Evolutionary conservation across 2,888 invertebrate genomes (phyloP).

Genomic region (Dyspetes luteomarginatus): DNA sequence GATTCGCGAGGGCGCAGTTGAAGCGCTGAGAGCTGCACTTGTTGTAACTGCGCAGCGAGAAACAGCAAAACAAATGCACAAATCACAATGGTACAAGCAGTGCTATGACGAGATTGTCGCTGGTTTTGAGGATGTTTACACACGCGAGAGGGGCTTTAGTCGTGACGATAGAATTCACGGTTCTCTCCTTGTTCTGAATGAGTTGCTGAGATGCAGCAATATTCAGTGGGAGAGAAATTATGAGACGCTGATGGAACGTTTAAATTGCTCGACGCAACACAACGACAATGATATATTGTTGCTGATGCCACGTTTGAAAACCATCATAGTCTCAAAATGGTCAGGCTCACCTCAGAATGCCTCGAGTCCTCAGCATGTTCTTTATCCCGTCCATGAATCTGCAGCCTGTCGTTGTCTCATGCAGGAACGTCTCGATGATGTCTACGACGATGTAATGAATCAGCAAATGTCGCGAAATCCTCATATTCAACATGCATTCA

Average conservation of each 20-base stretch:
- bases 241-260: slow-evolving; percentile 88
- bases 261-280: slow-evolving; percentile 81
- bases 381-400: slow-evolving; percentile 90
- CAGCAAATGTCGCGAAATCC: slow-evolving; percentile 90
- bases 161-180: slow-evolving; percentile 97
- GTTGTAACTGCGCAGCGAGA: slow-evolving; percentile 98
- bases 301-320: slow-evolving; percentile 86
- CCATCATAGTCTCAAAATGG: slow-evolving; percentile 85
- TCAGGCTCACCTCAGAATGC: slow-evolving; percentile 74
- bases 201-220: slow-evolving; percentile 95
- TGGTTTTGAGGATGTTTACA: slow-evolving; percentile 88
- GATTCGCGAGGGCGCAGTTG: slow-evolving; percentile 96
- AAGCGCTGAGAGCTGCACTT: slow-evolving; percentile 96
- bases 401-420: slow-evolving; percentile 93
- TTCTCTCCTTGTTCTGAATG: slow-evolving; percentile 95
- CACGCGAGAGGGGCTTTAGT: slow-evolving; percentile 90
- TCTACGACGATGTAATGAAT: slow-evolving; percentile 91
- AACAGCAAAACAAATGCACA: slow-evolving; percentile 95
- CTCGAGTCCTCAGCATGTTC: slow-evolving; percentile 72
- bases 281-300: slow-evolving; percentile 85
- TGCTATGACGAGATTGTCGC: slow-evolving; percentile 95
- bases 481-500: slow-evolving; percentile 94
- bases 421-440: slow-evolving; percentile 91
- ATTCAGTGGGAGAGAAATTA: slow-evolving; percentile 93
- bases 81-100: slow-evolving; percentile 95